A percentile compares a stretch with the other conserved stretches of the same genome.
Conservation (phyloP, 2,797 vertebrate species). For the Acanthurus lineatus region DNA sequence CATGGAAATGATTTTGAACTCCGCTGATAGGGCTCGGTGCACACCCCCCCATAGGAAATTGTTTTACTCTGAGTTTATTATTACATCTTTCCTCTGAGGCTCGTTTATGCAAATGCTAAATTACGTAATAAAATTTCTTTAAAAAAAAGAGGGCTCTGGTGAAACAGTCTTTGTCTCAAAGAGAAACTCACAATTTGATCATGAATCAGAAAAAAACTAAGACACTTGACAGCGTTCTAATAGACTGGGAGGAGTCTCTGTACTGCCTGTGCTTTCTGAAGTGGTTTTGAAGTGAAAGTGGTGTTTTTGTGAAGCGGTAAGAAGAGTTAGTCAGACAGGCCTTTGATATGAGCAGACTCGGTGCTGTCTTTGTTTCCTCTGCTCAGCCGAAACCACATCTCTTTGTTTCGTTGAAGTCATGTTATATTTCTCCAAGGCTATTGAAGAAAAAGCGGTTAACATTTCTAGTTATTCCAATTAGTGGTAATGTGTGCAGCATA, state of each 20-base stretch:
- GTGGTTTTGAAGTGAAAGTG: conserved; percentile 24
- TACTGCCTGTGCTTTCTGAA: conserved; percentile 12
- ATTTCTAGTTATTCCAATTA: conserved; percentile 19
- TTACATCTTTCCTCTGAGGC: conserved; percentile 8
- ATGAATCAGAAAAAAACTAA: background rate
- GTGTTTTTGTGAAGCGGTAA: conserved; percentile 13
- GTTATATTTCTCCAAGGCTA: conserved; percentile 56
- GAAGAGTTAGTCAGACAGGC: conserved; percentile 15
- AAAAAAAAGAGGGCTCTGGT: background rate
- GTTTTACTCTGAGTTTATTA: conserved; percentile 37
- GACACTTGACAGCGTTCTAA: conserved; percentile 17
- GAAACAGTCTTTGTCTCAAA: background rate
- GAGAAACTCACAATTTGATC: conserved; percentile 19
- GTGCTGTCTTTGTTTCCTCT: conserved; percentile 51
- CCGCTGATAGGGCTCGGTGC: background rate
- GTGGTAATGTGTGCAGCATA: background rate
- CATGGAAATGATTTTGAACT: conserved; percentile 46
- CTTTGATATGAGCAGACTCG: conserved; percentile 42
- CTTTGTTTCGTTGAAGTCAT: conserved; percentile 50
- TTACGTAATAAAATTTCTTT: background rate
- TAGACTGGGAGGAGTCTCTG: conserved; percentile 4
- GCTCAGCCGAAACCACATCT: conserved; percentile 19
- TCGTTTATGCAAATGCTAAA: conserved; percentile 14
- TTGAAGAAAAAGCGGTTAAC: conserved; percentile 34
- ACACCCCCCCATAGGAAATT: background rate